Conservation (phyloP, 2,888 invertebrate species). For the Tridacna gigas region DNA sequence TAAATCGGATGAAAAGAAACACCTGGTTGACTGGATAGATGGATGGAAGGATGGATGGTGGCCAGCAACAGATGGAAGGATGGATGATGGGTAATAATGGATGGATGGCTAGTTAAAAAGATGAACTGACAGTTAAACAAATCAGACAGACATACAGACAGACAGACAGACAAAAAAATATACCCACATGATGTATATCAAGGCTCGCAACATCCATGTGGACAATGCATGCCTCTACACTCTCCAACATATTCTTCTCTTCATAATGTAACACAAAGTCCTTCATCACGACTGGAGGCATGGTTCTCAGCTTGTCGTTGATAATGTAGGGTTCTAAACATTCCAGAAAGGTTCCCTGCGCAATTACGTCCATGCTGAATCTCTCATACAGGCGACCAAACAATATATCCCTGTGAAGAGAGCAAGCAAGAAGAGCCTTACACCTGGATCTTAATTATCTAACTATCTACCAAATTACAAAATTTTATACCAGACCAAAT, state of each 20-base stretch:
- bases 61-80: no score
- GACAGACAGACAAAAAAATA: background rate
- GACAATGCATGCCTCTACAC: conserved; percentile 90
- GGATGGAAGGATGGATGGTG: no score
- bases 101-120: background rate
- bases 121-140: background rate
- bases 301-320: conserved; percentile 87
- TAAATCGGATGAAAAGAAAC: no score
- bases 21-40: no score
- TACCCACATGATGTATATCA: conserved; percentile 90
- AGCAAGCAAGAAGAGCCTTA: background rate
- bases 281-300: conserved; percentile 91
- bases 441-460: background rate
- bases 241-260: conserved; percentile 88
- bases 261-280: conserved; percentile 90
- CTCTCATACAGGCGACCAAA: conserved; percentile 88
- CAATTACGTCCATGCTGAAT: conserved; percentile 87
- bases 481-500: no score
- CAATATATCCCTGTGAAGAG: conserved; percentile 82
- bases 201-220: conserved; percentile 91
- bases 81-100: no score
- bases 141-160: no score
- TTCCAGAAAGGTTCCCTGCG: conserved; percentile 89
- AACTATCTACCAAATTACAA: no score
- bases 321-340: conserved; percentile 90